A percentile compares a stretch with the other conserved stretches of the same genome.
Conservation (phyloP, 2,113 vertebrate genomes). For the Athene noctua region DNA sequence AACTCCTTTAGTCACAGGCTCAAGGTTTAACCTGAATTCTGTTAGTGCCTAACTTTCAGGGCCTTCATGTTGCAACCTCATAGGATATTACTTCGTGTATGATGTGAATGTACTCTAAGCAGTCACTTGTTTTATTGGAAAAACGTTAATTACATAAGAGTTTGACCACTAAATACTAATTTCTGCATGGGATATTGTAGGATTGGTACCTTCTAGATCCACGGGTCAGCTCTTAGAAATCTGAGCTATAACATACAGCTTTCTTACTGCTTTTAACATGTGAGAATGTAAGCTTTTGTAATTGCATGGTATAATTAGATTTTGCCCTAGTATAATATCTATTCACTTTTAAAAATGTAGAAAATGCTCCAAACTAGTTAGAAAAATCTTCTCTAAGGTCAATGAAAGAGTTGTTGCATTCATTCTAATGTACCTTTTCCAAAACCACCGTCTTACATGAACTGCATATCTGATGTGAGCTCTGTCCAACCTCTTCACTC, state of each 20-base stretch:
- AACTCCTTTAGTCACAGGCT: neutral
- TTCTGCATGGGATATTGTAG: neutral
- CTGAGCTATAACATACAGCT: neutral
- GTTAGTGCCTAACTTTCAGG: neutral
- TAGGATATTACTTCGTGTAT: neutral
- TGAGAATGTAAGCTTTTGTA: neutral
- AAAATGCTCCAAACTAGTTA: neutral
- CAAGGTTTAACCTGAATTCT: neutral
- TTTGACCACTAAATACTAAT: neutral
- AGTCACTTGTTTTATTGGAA: neutral
- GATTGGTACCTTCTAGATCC: neutral
- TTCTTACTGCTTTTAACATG: neutral
- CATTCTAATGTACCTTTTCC: neutral
- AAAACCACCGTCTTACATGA: neutral
- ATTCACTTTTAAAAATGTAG: neutral
- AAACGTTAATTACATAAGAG: neutral
- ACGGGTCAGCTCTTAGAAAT: neutral
- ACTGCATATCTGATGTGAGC: neutral
- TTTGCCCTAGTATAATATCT: neutral
- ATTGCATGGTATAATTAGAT: neutral
- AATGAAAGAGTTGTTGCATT: rapidly evolving
- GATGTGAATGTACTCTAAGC: neutral
- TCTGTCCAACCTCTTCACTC: neutral
- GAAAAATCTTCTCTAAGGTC: neutral
- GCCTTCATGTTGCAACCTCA: neutral